Evolutionary conservation across 1,140 invertebrate genomes (phyloP), one percentile per base, ranked within the genome.

Genomic region (Papilio glaucus): DNA sequence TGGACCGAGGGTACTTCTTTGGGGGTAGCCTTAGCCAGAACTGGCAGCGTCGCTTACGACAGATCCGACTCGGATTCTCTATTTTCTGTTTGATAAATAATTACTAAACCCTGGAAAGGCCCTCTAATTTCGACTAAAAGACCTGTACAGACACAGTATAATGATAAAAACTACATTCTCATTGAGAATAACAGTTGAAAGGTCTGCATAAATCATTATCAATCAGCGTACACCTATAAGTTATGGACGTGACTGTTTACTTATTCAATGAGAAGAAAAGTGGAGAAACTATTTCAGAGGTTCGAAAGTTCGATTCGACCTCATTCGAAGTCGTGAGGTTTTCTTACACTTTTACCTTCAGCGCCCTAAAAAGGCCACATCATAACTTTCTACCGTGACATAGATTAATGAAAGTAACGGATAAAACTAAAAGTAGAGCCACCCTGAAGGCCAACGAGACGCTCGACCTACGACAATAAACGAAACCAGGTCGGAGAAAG

Each of bases 381-480:
- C 86, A 87, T 76, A 80, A 85, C 87, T 89, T 87, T 88, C 85
- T 85, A 81, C 81, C 61, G 72, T 68, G 76, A 53, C 82, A 80
- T 84, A 89, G 85, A 85, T 85, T 84, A 88, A 87, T 82, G 87
- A 90, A 90, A 89, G 87, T 90, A 85, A 85, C 80, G 85, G 85
- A 88, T 87, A 88, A 90, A 89, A 90, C 79, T 76, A 90, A 88
- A 85, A 88, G 86, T 88, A 81, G 72, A 74, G 73, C 75, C 75
- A 85, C 80, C 83, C 84, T 75, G 87, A 89, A 90, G 88, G 88
- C 81, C 83, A 73, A 73, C 82, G 60, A 75, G 73, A 73, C 60
- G 76, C 75, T 80, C 79, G 87, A 85, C 86, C 86, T 87, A 87
- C 83, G 77, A 86, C 85, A 83, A 81, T 76, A 67, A 77, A 85